Base-by-base conservation (phyloP, 2,888 invertebrate species). In the Drosophila suboccidentalis region DNA sequence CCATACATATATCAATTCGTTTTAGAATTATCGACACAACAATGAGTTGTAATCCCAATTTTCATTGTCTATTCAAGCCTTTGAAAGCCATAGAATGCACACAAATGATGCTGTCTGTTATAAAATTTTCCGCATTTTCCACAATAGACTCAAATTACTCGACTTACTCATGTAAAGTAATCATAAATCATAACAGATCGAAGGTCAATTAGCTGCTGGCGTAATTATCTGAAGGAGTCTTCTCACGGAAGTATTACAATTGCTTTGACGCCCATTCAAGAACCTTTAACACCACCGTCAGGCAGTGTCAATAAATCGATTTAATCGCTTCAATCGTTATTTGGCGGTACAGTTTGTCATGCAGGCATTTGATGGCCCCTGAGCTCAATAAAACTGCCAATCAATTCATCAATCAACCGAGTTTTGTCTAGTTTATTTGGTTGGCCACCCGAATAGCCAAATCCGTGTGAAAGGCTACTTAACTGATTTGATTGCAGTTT, bases 391-490 rank as follows among this genome's bases (percentile, higher is more conserved):
- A 63, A 76, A 83, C 67, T 15, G 62, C 53, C 75, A 80, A 82
- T 82, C 64, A 80, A 80, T 68, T 76, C 71, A 75, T 84, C 78
- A 84, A 87, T 84, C 82, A 87, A 71, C 57, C 60, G 62, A 64
- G 73, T 32, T 78, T 80, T 71, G 72, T 75, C 67, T 62, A 62
- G 15, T 15, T 49, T 49, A 19, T 38, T 13, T 57, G 57, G 43
- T 13, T 57, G 62, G 39, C 57, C 59, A 71, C 54, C 49, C 51
- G 55, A 61, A 41, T 6, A 50, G 19, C 34, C 29, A 43, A 50
- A 29, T 22, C 53, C 65, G 67, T 68, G 72, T 55, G 61, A 75
- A 72, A 73, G 80, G 72, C 64, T 71, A 58, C 60, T 65, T 55
- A 54, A 63, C 66, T 71, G 47, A 71, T 73, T 69, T 82, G 67